Evolutionary conservation across 2,797 vertebrate species (phyloP).

Genomic region (Scomberomorus guttatus): DNA sequence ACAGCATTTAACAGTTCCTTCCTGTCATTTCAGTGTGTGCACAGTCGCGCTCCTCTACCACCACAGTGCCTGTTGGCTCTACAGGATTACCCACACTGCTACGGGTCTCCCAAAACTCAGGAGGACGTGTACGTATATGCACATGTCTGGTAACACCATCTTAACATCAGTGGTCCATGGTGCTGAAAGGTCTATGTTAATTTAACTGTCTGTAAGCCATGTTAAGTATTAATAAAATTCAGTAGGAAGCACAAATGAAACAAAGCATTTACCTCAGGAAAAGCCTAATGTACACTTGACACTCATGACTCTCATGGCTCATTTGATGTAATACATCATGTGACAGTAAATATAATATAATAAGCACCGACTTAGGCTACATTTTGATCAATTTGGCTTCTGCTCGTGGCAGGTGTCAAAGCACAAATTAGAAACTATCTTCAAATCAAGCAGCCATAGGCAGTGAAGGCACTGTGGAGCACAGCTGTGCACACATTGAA

Average conservation of each 20-base stretch:
- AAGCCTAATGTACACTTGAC: background rate
- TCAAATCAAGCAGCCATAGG: slow-evolving; percentile 9
- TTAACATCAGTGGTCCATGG: too few species aligned
- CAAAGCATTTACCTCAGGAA: background rate
- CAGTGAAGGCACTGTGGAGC: background rate
- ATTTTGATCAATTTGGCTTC: background rate
- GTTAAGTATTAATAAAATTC: background rate
- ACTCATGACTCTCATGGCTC: background rate
- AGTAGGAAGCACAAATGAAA: background rate
- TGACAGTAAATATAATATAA: slow-evolving; percentile 10
- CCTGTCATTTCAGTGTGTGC: slow-evolving; percentile 28
- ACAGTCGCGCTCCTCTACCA: background rate
- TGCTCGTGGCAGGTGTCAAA: slow-evolving; percentile 20
- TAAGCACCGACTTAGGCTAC: background rate
- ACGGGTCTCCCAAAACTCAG: too few species aligned
- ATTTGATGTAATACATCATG: background rate
- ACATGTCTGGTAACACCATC: too few species aligned
- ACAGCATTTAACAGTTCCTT: slow-evolving; percentile 30
- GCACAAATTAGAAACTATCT: slow-evolving; percentile 25
- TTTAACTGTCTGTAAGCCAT: too few species aligned
- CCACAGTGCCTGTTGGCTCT: background rate
- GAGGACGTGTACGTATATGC: too few species aligned
- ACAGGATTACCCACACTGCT: too few species aligned
- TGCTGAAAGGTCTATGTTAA: too few species aligned
- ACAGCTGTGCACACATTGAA: slow-evolving; percentile 20